Base-by-base conservation (phyloP, 2,113 vertebrate species). In the Rissa tridactyla region DNA sequence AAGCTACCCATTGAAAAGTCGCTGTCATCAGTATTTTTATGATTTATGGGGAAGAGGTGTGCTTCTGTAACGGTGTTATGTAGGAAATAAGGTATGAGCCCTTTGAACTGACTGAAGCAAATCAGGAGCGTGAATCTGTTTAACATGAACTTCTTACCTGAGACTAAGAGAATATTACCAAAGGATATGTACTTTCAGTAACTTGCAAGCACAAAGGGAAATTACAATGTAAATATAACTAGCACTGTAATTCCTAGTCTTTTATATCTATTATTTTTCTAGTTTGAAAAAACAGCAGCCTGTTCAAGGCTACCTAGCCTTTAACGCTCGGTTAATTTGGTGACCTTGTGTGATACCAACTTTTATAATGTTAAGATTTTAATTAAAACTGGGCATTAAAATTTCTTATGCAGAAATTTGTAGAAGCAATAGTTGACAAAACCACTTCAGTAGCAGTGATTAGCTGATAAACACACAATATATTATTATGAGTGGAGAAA, bases 161-260 rank as follows among this genome's bases (percentile, higher is more conserved):
- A 72, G 72, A 66, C 40, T 90, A 85, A 78, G 51, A 85, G 95
- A 98, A 93, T 93, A 70, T 83, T 94, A 60, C 76, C 92, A 93
- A 96, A 95, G 88, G 92, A 73, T 71, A 66, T 57, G 23, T 91
- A 70, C 49, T 91, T 91, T 32, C 32, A 51, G 68, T 88, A 91
- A 60, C 80, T 86, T 92, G 64, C 82, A 95, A 96, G 95, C 96
- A 96, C 97, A 96, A 96, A 96, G 71, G 87, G 84, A 86, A 91
- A 81, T 46, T 15, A 73, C 25, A 69, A 46, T 92, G 82, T 97
- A 95, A 95, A 92, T 95, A 92, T 42, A 79, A 91, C 17, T 79
- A 87, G 61, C 57, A 54, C 34, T 88, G 75, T 72, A 92, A 76
- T 87, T 92, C 26, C 60, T 95, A 90, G 25, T 15, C 65, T 95